Base-by-base conservation (phyloP, 1,140 invertebrate genomes). In the Lepidotrigona ventralis region DNA sequence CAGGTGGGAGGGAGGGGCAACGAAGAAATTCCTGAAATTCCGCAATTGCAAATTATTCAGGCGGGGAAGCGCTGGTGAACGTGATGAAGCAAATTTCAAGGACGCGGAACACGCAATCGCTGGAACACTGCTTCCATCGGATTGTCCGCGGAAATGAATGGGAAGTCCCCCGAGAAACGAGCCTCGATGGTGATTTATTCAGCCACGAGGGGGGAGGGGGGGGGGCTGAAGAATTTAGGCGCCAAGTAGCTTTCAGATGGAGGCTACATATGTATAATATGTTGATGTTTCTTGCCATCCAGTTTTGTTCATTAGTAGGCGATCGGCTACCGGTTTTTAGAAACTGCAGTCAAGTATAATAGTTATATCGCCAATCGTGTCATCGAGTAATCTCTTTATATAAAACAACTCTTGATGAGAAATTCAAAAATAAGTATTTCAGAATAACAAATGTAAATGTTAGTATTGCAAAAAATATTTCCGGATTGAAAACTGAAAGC, bases 211-310 rank as follows among this genome's bases (percentile, higher is more conserved):
- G 6, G 39, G 6, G 39, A 12, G 6, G 23, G 8, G 23, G 15
- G 5, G 0, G 5, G 1, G 11, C 1, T 21, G 19, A 21, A 5
- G 12, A 21, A 29, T 72, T 54, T 6, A 29, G 51, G 9, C 39
- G 68, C 51, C 53, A 33, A n/a, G 1, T 54, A 29, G 1, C 46
- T 71, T 51, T 51, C 8, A 9, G 11, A 26, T 53, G 23, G 70
- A 29, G 29, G 29, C 72, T 21, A 46, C 64, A 39, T n/a, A n/a
- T 33, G 58, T 84, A 63, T 84, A 76, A 26, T 80, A 64, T 72
- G 77, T 39, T 70, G 70, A 74, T 29, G 26, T 69, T 76, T 51
- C 19, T 60, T 71, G 46, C 60, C 39, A 63, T 66, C 63, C 72
- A 53, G 70, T 14, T 19, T 23, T 66, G 56, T 63, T 54, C 51